Percentiles rank a stretch among this genome's conserved stretches.
Conservation (phyloP, 2,113 vertebrate genomes). For the Oenanthe melanoleuca region DNA sequence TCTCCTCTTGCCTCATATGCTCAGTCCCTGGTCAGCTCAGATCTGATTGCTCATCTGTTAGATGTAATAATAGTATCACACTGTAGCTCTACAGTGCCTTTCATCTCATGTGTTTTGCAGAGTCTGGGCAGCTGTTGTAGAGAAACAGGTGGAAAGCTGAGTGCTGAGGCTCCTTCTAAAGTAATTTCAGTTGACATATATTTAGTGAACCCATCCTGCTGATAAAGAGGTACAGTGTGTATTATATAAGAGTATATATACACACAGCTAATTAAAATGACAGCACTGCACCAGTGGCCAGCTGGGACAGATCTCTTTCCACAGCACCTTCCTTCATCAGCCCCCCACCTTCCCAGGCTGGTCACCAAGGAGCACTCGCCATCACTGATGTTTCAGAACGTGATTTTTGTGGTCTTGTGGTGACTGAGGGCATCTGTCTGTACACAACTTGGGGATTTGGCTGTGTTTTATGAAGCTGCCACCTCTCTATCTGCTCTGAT, state of each 20-base stretch:
- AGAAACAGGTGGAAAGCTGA: slow-evolving; percentile 48
- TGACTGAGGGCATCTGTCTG: not conserved
- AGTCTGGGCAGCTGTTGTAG: slow-evolving; percentile 36
- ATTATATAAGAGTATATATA: not conserved
- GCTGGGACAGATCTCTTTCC: not conserved
- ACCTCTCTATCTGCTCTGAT: not conserved
- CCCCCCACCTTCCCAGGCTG: not conserved
- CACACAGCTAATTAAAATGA: slow-evolving; percentile 15
- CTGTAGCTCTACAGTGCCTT: slow-evolving; percentile 1
- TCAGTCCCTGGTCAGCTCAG: slow-evolving; percentile 18
- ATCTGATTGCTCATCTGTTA: slow-evolving; percentile 63
- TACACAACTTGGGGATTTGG: not conserved
- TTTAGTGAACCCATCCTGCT: slow-evolving; percentile 38
- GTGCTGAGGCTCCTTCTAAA: slow-evolving; percentile 35
- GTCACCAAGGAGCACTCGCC: not conserved
- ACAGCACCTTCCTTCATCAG: not conserved
- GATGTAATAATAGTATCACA: not conserved
- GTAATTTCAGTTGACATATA: slow-evolving; percentile 40
- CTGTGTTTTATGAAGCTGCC: not conserved
- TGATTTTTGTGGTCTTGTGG: not conserved
- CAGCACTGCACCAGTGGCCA: not conserved
- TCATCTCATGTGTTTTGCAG: slow-evolving; percentile 43
- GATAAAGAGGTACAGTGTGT: slow-evolving; percentile 13
- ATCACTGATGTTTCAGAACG: not conserved
- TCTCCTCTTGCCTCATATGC: slow-evolving; percentile 48